A percentile compares a stretch with the other conserved stretches of the same genome.
phyloP scores from a whole-genome alignment of 2,888 invertebrate genomes.

The Andrena fulva region DNA sequence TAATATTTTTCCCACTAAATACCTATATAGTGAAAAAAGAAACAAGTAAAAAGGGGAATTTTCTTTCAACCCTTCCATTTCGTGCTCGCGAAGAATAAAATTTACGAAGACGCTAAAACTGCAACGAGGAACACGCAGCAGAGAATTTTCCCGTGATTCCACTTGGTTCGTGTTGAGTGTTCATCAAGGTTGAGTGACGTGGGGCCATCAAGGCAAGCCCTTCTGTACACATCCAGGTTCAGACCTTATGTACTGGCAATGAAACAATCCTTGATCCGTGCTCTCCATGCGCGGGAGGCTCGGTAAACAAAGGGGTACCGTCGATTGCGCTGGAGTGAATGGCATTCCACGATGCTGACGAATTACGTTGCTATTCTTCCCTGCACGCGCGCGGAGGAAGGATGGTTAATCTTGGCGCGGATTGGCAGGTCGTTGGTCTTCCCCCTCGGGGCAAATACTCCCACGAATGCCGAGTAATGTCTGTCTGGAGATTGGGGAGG shows the following conservation, averaged over 20 bases:
- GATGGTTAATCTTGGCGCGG: constrained; percentile 39
- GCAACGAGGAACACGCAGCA: not conserved
- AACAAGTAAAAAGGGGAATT: not conserved
- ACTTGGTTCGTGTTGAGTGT: not conserved
- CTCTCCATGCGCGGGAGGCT: constrained; percentile 11
- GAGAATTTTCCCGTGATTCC: not conserved
- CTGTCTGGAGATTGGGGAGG: not conserved
- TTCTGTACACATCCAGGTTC: constrained; percentile 18
- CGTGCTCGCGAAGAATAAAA: not conserved
- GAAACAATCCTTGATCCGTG: constrained; percentile 39
- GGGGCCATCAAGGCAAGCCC: constrained; percentile 16
- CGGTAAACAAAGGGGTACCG: constrained; percentile 61
- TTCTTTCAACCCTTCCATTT: not conserved
- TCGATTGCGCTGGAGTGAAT: constrained; percentile 58
- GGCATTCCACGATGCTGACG: constrained; percentile 54
- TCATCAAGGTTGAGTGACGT: not conserved
- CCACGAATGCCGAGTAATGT: constrained; percentile 10
- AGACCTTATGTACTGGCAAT: constrained; percentile 10
- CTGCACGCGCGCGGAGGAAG: constrained; percentile 25
- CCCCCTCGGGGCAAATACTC: not conserved
- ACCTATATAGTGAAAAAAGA: not conserved
- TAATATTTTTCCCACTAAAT: constrained; percentile 9
- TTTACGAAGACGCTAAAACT: not conserved
- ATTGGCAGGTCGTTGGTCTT: constrained; percentile 37
- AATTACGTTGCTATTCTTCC: constrained; percentile 63